These are phyloP conservation scores for Macaca mulatta DNA, from an alignment of 2,113 vertebrate genomes.

Conservation along the genomic window DNA sequence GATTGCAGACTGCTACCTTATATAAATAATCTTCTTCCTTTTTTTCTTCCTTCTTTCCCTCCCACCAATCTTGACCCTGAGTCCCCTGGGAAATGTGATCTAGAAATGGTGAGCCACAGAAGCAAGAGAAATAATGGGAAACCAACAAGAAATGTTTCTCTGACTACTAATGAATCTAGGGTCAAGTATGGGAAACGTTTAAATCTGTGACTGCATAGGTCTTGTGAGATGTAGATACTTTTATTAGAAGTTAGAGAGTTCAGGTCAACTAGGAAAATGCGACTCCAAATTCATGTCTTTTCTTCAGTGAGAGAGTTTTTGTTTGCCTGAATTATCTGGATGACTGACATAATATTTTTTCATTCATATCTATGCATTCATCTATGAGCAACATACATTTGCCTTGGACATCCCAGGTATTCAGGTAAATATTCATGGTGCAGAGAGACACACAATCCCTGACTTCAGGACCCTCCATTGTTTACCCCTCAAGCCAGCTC, in stretches of 20 bases:
- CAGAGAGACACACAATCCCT: background rate
- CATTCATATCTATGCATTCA: background rate
- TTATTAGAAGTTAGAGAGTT: background rate
- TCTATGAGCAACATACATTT: background rate
- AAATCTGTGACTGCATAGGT: background rate
- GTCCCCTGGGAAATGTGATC: background rate
- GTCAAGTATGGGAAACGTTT: background rate
- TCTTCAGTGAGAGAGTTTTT: background rate
- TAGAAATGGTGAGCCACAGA: background rate
- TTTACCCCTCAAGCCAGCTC: background rate
- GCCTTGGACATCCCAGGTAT: background rate
- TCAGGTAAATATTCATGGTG: background rate
- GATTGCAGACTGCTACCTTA: background rate
- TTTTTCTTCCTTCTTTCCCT: background rate
- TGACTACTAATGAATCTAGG: background rate
- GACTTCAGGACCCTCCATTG: background rate
- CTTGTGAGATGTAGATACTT: background rate
- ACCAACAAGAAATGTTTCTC: background rate
- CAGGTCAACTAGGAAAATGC: background rate
- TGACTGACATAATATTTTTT: slow-evolving; percentile 14
- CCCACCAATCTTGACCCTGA: background rate
- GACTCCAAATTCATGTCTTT: background rate
- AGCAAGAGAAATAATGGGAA: background rate
- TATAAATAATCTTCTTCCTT: background rate
- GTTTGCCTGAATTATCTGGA: background rate